phyloP scores from a whole-genome alignment of 2,888 invertebrate genomes.

The Podabrus alpinus region DNA sequence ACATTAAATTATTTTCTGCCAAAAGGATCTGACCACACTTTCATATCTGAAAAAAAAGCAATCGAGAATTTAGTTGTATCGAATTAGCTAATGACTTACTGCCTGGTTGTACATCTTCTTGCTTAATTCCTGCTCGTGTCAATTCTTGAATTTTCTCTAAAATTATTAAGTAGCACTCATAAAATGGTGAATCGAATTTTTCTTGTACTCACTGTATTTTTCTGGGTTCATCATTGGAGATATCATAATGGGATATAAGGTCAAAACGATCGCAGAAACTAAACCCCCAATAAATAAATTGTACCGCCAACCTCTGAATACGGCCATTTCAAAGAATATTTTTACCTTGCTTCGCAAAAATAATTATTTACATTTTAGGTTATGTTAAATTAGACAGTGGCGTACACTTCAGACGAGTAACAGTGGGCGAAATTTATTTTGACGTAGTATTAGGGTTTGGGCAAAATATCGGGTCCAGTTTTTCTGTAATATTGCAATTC shows the following conservation, averaged over 20 bases:
- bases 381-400: background rate
- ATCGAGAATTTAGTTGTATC: slow-evolving; percentile 1
- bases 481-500: no score
- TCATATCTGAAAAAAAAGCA: slow-evolving; percentile 56
- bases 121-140: slow-evolving; percentile 57
- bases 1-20: slow-evolving; percentile 50
- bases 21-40: slow-evolving; percentile 61
- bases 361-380: background rate
- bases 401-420: no score
- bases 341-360: background rate
- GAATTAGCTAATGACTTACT: slow-evolving; percentile 53
- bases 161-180: slow-evolving; percentile 19
- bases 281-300: slow-evolving; percentile 61
- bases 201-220: slow-evolving; percentile 60
- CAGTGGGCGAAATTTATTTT: no score
- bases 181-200: background rate
- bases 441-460: no score
- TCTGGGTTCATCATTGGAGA: slow-evolving; percentile 65
- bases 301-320: slow-evolving; percentile 62
- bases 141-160: slow-evolving; percentile 57
- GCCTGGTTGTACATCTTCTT: slow-evolving; percentile 63
- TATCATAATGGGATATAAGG: slow-evolving; percentile 65
- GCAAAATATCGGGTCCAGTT: no score
- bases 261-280: slow-evolving; percentile 59
- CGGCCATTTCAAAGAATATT: background rate